Evolutionary conservation across 2,797 vertebrate genomes (phyloP), one percentile per base, ranked within the genome.

Genomic region (Anabacerthia variegaticeps): DNA sequence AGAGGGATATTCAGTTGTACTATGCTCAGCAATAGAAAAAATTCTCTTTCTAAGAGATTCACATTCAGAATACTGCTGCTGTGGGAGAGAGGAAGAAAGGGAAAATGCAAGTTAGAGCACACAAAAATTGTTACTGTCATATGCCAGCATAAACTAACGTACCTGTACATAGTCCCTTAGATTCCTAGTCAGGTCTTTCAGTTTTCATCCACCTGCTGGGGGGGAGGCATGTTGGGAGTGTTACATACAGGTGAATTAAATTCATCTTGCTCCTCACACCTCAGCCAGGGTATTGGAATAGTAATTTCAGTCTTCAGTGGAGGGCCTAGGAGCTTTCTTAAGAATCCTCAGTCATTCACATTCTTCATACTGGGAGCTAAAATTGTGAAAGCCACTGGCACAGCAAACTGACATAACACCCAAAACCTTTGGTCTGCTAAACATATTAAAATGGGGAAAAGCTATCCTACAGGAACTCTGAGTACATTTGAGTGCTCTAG

Each of bases 341-440:
- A 81, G n/a, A 37, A 81, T 73, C 61, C 34, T 78, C 88, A 63
- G n/a, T 52, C 78, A 84, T 30, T 88, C 14, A 36, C 55, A 56
- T 62, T 85, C 58, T 87, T 91, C 74, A 55, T 67, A 72, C 8
- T 1, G 0, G 36, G 46, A 90, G 49, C 41, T 95, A 69, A 95
- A 95, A 88, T 54, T 93, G 68, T 59, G 69, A 48, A 72, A 83
- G 65, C 62, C 10, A 12, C 54, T 92, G 86, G 72, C 22, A 2
- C 54, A 84, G 59, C 54, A 79, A 86, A 76, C 14, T 76, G 63
- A 69, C 52, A 56, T 51, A 86, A 82, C 59, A 94, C 62, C 48
- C 84, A 66, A 92, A 94, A 28, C 6, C 18, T 90, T 69, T 56
- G 23, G 39, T 87, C 83, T 95, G 94, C 19, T 82, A 92, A 93